Conservation (phyloP, 2,797 vertebrate species). For the Odontamblyopus rebecca region DNA sequence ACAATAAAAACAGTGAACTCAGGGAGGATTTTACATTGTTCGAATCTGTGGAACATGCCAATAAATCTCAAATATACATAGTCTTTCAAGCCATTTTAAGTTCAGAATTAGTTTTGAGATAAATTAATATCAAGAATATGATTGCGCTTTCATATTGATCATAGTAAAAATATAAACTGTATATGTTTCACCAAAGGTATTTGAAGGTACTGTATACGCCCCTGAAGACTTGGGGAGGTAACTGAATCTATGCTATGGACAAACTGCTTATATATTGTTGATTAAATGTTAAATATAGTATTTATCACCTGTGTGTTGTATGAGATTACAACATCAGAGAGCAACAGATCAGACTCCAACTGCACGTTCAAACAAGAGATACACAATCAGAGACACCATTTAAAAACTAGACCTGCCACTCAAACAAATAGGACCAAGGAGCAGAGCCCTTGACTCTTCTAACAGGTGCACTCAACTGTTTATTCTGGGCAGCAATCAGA, state of each 20-base stretch:
- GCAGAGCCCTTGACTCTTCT: neutral
- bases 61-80: neutral
- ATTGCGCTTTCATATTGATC: neutral
- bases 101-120: neutral
- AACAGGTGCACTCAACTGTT: neutral
- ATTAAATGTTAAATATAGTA: slow-evolving; percentile 8
- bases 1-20: neutral
- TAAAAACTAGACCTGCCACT: slow-evolving; percentile 1
- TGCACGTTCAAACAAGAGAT: slow-evolving; percentile 58
- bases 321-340: slow-evolving; percentile 62
- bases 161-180: neutral
- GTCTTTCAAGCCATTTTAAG: neutral
- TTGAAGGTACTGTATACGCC: slow-evolving; percentile 26
- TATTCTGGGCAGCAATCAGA: slow-evolving; percentile 12
- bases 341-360: slow-evolving; percentile 67
- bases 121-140: neutral
- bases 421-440: neutral
- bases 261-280: slow-evolving; percentile 36
- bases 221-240: slow-evolving; percentile 49
- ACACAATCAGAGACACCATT: slow-evolving; percentile 36
- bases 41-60: neutral
- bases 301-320: slow-evolving; percentile 64
- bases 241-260: slow-evolving; percentile 35
- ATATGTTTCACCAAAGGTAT: neutral
- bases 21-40: neutral